Evolutionary conservation across 2,888 invertebrate species (phyloP), one percentile per base, ranked within the genome.

Genomic region (Listrodromus nycthemerus): DNA sequence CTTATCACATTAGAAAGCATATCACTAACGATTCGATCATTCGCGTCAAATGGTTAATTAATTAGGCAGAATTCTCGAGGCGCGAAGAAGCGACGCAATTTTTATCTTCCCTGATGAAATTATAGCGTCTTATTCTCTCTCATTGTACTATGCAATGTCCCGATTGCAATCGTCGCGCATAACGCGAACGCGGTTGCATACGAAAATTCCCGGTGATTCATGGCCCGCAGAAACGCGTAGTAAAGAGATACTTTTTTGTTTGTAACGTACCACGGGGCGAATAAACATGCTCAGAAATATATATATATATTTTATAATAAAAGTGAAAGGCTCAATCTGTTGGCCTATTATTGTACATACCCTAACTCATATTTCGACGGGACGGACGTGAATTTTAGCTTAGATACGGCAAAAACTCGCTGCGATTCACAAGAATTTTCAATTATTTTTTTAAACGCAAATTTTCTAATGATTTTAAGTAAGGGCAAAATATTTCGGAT

Each of bases 241-340:
- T n/a, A 0, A 27, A 61, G 6, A 16, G 16, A 30, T 61, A 61
- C 27, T 27, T 16, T 24, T 55, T 30, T 30, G 16, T 61, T 30
- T 6, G 41, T 13, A 19, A 45, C 58, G 19, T 21, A 24, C 7
- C n/a, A 37, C 33, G 71, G 19, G 30, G 21, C 24, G 52, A 50
- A 1, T 19, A 37, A 24, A 37, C n/a, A 55, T 19, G 21, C 16
- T 13, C 10, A 19, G 1, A 5, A 2, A 45, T 16, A 45, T 45
- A 16, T 45, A 0, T 45, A 37, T 37, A 37, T 19, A 27, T 45
- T 10, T 45, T 41, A 45, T 61, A 30, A 75, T 70, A 66, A 79
- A 83, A 83, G 79, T 83, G 83, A 83, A 83, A 83, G 83, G 70
- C 21, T 21, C 48, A 21, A 41, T 66, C 27, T 48, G 24, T 58